These are phyloP conservation scores for Sycobia sp. DNA, from an alignment of 1,140 invertebrate species.

Conservation along the genomic window DNA sequence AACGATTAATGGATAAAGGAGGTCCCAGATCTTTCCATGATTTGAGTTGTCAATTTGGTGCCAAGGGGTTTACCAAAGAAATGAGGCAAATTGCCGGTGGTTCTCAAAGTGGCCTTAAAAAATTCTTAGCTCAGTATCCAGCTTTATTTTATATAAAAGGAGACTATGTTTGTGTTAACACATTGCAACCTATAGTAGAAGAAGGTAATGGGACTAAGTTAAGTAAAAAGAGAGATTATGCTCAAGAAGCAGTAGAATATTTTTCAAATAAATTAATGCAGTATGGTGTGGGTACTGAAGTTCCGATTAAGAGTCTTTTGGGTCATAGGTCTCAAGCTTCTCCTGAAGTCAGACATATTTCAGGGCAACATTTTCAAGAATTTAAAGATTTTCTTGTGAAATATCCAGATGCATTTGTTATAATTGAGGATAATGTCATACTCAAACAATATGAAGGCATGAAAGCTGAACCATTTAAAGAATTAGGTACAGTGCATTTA, in stretches of 20 bases:
- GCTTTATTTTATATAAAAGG: slow-evolving; percentile 89
- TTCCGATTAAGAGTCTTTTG: slow-evolving; percentile 89
- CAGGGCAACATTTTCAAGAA: slow-evolving; percentile 90
- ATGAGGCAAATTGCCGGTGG: slow-evolving; percentile 94
- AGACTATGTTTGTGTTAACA: slow-evolving; percentile 88
- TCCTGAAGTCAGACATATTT: slow-evolving; percentile 93
- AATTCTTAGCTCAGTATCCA: slow-evolving; percentile 89
- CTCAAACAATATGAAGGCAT: slow-evolving; percentile 69
- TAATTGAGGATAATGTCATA: slow-evolving; percentile 85
- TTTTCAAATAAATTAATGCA: slow-evolving; percentile 89
- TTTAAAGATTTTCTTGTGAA: slow-evolving; percentile 89
- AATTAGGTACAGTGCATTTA: slow-evolving; percentile 44
- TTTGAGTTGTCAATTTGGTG: slow-evolving; percentile 94
- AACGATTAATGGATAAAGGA: slow-evolving; percentile 91
- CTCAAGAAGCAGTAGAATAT: slow-evolving; percentile 91
- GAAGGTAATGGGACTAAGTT: slow-evolving; percentile 59
- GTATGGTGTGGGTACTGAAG: slow-evolving; percentile 87
- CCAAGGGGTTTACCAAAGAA: slow-evolving; percentile 94
- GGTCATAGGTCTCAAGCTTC: slow-evolving; percentile 93
- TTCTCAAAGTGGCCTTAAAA: slow-evolving; percentile 90
- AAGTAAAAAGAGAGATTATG: slow-evolving; percentile 80
- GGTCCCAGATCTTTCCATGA: slow-evolving; percentile 93
- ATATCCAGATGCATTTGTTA: slow-evolving; percentile 85
- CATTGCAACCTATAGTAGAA: slow-evolving; percentile 66
- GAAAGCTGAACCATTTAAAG: slow-evolving; percentile 57